Base-by-base conservation (phyloP, 2,797 vertebrate genomes). In the Heterohyrax brucei region DNA sequence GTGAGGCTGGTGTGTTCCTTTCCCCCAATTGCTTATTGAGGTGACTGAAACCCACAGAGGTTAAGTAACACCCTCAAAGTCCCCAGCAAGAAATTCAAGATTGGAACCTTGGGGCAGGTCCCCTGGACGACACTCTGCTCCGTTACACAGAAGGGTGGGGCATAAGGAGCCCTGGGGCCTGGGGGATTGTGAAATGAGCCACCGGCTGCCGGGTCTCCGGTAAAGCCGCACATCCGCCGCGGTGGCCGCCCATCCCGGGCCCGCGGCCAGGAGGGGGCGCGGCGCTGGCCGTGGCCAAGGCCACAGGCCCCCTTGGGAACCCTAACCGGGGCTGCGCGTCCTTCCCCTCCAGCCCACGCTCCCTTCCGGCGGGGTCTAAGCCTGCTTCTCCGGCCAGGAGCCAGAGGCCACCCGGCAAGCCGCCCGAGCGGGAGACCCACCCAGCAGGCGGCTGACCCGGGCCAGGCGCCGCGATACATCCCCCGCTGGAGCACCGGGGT, bases 271-370 rank as follows among this genome's bases (percentile, higher is more conserved):
- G 46, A 87, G 50, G 28, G 84, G 76, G 50, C 44, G 92, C 39
- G 24, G 73, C 26, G 30, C 85, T 66, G 95, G 92, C 26, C 39
- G 84, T 14, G 2, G 76, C 84, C 95, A 94, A 94, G 95, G 82
- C 89, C 53, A 0, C 5, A 24, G 77, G 83, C 53, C 72, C 75
- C 87, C 83, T 6, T 10, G 7, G 95, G 93, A 70, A 73, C 79
- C 68, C 33, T 1, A 2, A 66, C 66, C 0, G 19, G 62, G 84
- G 62, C 90, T 46, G 84, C 28, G 28, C 16, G 66, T 93, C 90
- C 89, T 96, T 97, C 73, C 93, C 70, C 53, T 81, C 26, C 87
- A 13, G 92, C 87, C 96, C 96, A 84, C 73, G 73, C 90, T 93
- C 61, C 59, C 0, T 95, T 94, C 95, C 48, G 53, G 61, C 48